These are phyloP conservation scores for Pachymerium ferrugineum DNA, from an alignment of 2,888 invertebrate species.

Conservation along the genomic window DNA sequence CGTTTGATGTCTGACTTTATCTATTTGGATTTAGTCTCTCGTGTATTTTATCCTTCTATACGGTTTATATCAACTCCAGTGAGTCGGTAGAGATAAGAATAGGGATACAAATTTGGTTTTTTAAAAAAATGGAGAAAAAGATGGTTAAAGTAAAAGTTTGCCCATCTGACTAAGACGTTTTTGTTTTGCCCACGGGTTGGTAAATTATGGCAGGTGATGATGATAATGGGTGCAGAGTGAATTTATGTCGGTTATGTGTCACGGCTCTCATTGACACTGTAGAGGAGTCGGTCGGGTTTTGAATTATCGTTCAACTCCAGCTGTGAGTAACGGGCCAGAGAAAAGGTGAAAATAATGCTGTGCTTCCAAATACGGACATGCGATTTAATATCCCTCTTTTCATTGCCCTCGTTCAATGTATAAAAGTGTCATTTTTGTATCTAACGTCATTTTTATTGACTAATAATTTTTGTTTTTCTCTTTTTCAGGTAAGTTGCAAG, in stretches of 20 bases:
- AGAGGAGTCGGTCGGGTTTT: constrained; percentile 15
- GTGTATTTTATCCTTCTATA: constrained; percentile 14
- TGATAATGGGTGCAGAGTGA: constrained; percentile 25
- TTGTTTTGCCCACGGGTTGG: background rate
- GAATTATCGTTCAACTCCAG: constrained; percentile 21
- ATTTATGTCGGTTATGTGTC: constrained; percentile 19
- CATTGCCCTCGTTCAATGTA: constrained; percentile 22
- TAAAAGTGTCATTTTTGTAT: background rate
- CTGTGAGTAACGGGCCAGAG: constrained; percentile 12
- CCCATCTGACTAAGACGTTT: constrained; percentile 23
- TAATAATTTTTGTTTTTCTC: constrained; percentile 22
- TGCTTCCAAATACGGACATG: constrained; percentile 2
- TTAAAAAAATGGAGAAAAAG: background rate
- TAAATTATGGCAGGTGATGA: constrained; percentile 24
- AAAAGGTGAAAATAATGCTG: constrained; percentile 25
- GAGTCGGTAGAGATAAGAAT: constrained; percentile 8
- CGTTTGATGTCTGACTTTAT: constrained; percentile 22
- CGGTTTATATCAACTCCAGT: constrained; percentile 5
- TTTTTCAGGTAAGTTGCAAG: constrained; percentile 20
- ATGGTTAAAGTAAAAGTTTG: background rate
- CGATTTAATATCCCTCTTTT: constrained; percentile 23
- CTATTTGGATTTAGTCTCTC: constrained; percentile 23
- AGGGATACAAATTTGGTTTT: background rate
- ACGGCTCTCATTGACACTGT: constrained; percentile 22
- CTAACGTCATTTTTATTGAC: background rate